Evolutionary conservation across 2,888 invertebrate species (phyloP).

Genomic region (Athalia cordata): DNA sequence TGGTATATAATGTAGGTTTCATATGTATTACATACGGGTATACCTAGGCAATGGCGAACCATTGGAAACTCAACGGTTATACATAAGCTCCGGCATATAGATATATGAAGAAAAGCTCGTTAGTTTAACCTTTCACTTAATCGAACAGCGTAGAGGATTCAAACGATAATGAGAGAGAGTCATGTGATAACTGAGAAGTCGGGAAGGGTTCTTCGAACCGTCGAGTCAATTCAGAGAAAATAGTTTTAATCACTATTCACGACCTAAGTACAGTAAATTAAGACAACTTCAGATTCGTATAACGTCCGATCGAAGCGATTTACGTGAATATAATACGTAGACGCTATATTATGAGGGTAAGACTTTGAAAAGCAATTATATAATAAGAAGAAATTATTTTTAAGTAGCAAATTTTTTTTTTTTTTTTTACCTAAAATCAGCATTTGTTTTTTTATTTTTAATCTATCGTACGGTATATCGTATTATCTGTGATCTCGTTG

Average conservation of each 20-base stretch:
- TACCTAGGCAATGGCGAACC: background rate
- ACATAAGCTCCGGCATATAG: too few species aligned
- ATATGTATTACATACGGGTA: background rate
- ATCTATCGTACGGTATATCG: too few species aligned
- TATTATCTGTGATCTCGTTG: too few species aligned
- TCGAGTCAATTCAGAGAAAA: constrained; percentile 6
- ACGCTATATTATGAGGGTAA: too few species aligned
- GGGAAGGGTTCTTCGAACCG: constrained; percentile 12
- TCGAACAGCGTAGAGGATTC: background rate
- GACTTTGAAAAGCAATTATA: too few species aligned
- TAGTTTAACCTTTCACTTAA: constrained; percentile 35
- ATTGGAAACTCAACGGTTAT: constrained; percentile 13
- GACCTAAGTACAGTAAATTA: too few species aligned
- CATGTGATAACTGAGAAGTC: constrained; percentile 15
- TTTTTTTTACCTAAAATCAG: too few species aligned
- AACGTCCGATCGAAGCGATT: background rate
- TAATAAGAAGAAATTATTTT: too few species aligned
- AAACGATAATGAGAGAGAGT: constrained; percentile 16
- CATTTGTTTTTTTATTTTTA: too few species aligned
- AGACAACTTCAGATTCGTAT: too few species aligned
- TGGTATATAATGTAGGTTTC: background rate
- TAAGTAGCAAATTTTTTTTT: too few species aligned
- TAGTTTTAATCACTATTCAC: background rate
- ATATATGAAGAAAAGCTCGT: constrained; percentile 25
- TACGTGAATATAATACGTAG: too few species aligned